Conservation (phyloP, 2,113 vertebrate genomes). For the Zeus faber region DNA sequence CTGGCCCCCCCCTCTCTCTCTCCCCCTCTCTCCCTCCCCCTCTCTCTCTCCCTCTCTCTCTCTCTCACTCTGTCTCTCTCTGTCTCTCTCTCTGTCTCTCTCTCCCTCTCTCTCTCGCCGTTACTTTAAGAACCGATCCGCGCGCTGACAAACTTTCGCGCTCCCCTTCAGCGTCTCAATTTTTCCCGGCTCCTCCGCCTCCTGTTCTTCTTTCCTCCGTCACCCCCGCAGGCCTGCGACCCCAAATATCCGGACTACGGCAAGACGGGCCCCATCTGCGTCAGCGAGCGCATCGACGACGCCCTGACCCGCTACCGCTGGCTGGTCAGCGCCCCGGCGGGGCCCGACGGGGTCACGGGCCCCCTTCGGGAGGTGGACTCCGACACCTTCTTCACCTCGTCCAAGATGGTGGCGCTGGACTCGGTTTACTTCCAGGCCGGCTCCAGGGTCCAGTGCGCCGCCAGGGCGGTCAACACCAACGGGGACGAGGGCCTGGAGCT, state of each 20-base stretch:
- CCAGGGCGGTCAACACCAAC: constrained; percentile 85
- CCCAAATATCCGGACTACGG: constrained; percentile 87
- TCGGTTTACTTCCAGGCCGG: constrained; percentile 94
- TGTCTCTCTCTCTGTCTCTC: too few relatives aligned
- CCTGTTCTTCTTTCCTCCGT: constrained; percentile 17
- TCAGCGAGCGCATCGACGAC: constrained; percentile 89
- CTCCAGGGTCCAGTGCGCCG: constrained; percentile 88
- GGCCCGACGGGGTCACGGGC: constrained; percentile 86
- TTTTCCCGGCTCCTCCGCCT: constrained; percentile 18
- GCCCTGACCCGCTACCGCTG: constrained; percentile 89
- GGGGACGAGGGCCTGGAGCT: constrained; percentile 89
- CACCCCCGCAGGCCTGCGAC: constrained; percentile 84
- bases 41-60: too few relatives aligned
- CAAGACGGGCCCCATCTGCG: constrained; percentile 89
- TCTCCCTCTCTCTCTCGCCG: too few relatives aligned
- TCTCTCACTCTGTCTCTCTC: too few relatives aligned
- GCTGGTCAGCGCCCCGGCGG: constrained; percentile 86
- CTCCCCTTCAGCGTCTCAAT: too few relatives aligned
- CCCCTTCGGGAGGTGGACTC: constrained; percentile 92
- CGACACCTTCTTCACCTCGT: constrained; percentile 94
- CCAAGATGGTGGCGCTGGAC: constrained; percentile 90
- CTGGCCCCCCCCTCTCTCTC: too few relatives aligned
- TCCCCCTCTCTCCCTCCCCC: too few relatives aligned
- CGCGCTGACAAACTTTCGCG: too few relatives aligned
- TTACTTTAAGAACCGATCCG: too few relatives aligned